These are phyloP conservation scores for Nerophis lumbriciformis DNA, from an alignment of 2,113 vertebrate genomes.

Conservation along the genomic window DNA sequence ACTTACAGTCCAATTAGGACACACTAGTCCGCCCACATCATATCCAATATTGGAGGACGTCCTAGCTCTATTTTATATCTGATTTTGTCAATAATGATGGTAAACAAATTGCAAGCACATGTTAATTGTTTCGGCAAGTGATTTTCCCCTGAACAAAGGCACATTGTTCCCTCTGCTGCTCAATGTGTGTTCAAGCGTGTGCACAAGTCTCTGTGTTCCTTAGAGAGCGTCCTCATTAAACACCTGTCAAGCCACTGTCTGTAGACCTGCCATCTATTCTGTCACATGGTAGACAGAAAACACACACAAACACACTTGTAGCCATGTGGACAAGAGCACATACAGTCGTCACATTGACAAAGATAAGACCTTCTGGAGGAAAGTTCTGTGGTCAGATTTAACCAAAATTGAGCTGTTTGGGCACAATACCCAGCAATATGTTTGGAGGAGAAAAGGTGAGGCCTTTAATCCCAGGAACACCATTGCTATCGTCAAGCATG, in stretches of 20 bases:
- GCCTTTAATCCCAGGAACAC: too few species aligned
- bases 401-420: too few species aligned
- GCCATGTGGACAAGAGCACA: slow-evolving; percentile 8
- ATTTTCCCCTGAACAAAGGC: slow-evolving; percentile 4
- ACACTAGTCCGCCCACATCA: too few species aligned
- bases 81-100: slow-evolving; percentile 25
- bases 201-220: slow-evolving; percentile 29
- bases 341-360: neutral
- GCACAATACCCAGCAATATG: too few species aligned
- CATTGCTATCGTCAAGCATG: too few species aligned
- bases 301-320: slow-evolving; percentile 34
- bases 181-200: slow-evolving; percentile 12
- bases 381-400: too few species aligned
- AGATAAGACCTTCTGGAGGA: too few species aligned
- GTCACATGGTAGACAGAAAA: slow-evolving; percentile 44
- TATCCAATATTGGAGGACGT: too few species aligned
- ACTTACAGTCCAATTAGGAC: too few species aligned
- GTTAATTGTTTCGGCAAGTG: slow-evolving; percentile 34
- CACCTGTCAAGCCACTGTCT: slow-evolving; percentile 56
- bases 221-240: slow-evolving; percentile 60
- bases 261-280: slow-evolving; percentile 57
- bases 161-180: slow-evolving; percentile 9
- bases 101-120: slow-evolving; percentile 21
- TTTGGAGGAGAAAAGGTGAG: too few species aligned
- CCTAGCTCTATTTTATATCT: too few species aligned